Evolutionary conservation across 1,140 invertebrate genomes (phyloP).

Genomic region (Manduca sexta): DNA sequence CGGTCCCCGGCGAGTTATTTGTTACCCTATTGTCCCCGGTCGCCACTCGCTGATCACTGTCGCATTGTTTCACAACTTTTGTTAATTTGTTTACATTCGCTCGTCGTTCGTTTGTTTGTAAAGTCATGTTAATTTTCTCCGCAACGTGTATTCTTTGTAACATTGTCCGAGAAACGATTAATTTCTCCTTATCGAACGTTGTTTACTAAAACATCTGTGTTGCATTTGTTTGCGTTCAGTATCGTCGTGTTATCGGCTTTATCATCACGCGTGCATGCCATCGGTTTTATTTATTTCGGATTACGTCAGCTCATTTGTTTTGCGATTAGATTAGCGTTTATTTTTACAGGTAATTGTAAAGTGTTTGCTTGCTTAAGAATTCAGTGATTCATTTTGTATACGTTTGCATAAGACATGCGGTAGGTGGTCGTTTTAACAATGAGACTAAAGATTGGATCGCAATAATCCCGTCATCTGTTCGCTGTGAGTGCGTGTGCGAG

Average conservation of each 20-base stretch:
- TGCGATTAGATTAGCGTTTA: conserved; percentile 9
- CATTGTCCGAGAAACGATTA: conserved; percentile 18
- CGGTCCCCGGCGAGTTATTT: conserved; percentile 53
- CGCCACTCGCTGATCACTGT: conserved; percentile 51
- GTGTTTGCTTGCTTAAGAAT: conserved; percentile 6
- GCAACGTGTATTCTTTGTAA: conserved; percentile 26
- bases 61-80: conserved; percentile 55
- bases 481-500: no score
- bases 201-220: conserved; percentile 18
- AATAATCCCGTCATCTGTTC: no score
- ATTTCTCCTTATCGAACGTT: conserved; percentile 31
- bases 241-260: conserved; percentile 9
- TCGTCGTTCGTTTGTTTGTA: conserved; percentile 48
- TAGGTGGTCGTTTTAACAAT: no score
- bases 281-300: background rate
- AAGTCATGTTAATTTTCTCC: conserved; percentile 34
- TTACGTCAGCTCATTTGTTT: conserved; percentile 5
- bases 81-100: conserved; percentile 42
- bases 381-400: background rate
- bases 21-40: conserved; percentile 59
- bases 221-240: conserved; percentile 8
- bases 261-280: conserved; percentile 2
- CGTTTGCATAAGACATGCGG: conserved; percentile 10
- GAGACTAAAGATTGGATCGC: no score
- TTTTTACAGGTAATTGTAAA: conserved; percentile 2